Evolutionary conservation across 2,113 vertebrate species (phyloP).

Genomic region (Junco hyemalis): DNA sequence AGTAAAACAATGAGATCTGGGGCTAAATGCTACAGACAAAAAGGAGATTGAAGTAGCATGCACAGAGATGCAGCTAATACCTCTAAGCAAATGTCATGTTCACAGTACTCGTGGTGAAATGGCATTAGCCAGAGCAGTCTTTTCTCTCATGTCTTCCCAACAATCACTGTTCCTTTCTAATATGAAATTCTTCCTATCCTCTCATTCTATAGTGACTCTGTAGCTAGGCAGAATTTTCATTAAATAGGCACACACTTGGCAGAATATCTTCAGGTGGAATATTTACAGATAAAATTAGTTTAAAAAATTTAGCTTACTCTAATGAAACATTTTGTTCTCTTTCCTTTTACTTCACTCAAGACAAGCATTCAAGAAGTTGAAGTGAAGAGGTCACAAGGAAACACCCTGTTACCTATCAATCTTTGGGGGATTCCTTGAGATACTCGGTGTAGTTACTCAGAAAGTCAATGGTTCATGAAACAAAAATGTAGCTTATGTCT

Average conservation of each 20-base stretch:
- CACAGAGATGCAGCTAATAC: not conserved
- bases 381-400: not conserved
- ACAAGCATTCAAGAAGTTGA: not conserved
- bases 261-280: not conserved
- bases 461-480: not conserved
- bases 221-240: not conserved
- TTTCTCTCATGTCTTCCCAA: not conserved
- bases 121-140: not conserved
- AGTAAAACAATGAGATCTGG: not conserved
- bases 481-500: not conserved
- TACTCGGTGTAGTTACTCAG: not conserved
- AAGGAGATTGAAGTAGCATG: not conserved
- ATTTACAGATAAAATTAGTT: not conserved
- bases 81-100: not conserved
- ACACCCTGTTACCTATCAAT: not conserved
- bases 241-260: fast-evolving
- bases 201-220: not conserved
- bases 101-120: not conserved
- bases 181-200: not conserved
- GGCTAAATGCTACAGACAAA: not conserved
- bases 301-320: not conserved
- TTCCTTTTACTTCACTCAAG: not conserved
- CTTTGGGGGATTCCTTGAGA: not conserved
- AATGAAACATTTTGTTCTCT: not conserved
- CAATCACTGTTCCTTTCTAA: not conserved